Base-by-base conservation (phyloP, 2,797 vertebrate genomes). In the Tokudaia muenninki region DNA sequence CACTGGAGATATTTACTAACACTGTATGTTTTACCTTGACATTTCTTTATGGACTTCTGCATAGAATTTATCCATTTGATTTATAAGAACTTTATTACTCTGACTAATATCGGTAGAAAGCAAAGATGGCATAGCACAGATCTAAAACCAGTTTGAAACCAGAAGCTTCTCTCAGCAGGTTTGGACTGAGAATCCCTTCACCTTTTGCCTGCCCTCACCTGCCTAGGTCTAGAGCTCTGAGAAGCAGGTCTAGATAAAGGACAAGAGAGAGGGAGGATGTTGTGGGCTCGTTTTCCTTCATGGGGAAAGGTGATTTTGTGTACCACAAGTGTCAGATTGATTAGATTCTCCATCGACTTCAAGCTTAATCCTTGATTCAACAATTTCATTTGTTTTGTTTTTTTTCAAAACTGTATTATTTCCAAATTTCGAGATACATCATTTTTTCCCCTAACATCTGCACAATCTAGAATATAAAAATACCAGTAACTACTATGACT, bases 21-120 rank as follows among this genome's bases (percentile, higher is more conserved):
- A 26, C 57, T 22, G 34, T 72, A 34, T 81, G 52, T 74, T 96
- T 95, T 94, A 72, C 94, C 90, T 88, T 74, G 94, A 57, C 10
- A 57, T 80, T 72, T 94, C 47, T 82, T 92, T 63, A n/a, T 59
- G 57, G 65, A 67, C 6, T 5, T 70, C 24, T 22, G 74, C 65
- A 47, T 8, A 12, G 59, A 92, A 74, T 92, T 91, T 91, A 61
- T 29, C 29, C 55, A 72, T 31, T 84, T 61, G 47, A 10, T 81
- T 52, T 78, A 61, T 61, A 55, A 63, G 80, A 47, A 55, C 14
- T 75, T 79, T 65, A 67, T 91, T 61, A 59, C 19, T 59, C 79
- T 87, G 77, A 84, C 0, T 67, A 59, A 37, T 77, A 92, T 52
- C 61, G 44, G 2, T 74, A 89, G 61, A 90, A 82, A 67, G 14